phyloP scores from a whole-genome alignment of 2,797 vertebrate genomes.

The Hippoglossus hippoglossus region DNA sequence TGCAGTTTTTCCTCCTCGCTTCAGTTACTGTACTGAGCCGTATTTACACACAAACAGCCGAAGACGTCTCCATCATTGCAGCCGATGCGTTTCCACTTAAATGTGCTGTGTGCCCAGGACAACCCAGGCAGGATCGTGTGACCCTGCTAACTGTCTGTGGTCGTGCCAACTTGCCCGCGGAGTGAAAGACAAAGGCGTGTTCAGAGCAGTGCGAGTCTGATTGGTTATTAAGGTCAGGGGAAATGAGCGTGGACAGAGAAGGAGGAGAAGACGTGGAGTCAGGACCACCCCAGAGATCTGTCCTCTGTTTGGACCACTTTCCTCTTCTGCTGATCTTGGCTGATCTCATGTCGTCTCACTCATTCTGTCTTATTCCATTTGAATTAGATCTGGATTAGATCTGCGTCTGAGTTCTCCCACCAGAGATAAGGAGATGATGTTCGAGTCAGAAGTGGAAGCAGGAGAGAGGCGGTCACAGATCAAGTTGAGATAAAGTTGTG shows the following conservation, averaged over 20 bases:
- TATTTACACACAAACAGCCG: background rate
- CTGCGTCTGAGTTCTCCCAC: too few species aligned
- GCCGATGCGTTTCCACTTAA: constrained; percentile 26
- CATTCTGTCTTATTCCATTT: too few species aligned
- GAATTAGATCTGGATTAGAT: too few species aligned
- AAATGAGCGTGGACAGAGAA: constrained; percentile 9
- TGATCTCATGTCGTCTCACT: background rate
- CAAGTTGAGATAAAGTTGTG: background rate
- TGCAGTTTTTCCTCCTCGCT: background rate
- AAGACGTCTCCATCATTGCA: background rate
- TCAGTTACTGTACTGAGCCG: background rate
- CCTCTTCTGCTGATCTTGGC: constrained; percentile 4
- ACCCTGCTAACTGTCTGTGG: constrained; percentile 24
- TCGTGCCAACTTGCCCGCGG: constrained; percentile 24
- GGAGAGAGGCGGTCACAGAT: background rate
- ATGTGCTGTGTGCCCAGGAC: constrained; percentile 1
- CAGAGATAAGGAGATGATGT: too few species aligned
- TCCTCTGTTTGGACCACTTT: constrained; percentile 7
- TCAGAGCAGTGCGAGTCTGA: constrained; percentile 20
- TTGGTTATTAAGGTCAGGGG: constrained; percentile 40
- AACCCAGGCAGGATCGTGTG: constrained; percentile 33
- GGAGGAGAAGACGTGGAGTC: constrained; percentile 1
- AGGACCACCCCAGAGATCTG: background rate
- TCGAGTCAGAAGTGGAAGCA: background rate
- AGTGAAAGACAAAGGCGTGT: constrained; percentile 25